Base-by-base conservation (phyloP, 2,797 vertebrate genomes). In the Crotalus adamanteus region DNA sequence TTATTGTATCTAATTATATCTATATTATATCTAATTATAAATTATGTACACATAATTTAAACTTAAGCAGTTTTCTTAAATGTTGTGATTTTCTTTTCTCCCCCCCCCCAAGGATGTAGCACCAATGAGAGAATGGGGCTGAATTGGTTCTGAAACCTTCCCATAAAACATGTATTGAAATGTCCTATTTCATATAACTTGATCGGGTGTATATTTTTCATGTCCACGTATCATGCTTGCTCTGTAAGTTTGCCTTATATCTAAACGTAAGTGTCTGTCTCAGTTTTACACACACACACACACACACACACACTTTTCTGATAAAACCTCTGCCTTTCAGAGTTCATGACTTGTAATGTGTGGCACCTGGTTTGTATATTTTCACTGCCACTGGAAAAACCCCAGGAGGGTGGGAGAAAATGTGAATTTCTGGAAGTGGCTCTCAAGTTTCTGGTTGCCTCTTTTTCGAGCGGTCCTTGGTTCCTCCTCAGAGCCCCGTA, bases 401-500 rank as follows among this genome's bases (percentile, higher is more conserved):
- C 94, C 96, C 96, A 97, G 97, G 94, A 97, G 96, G 90, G 95
- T 97, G 73, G 20, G 37, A 83, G 73, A 47, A 47, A 25, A 20
- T 25, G 20, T 89, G 87, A 59, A 91, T 95, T 92, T 96, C 95
- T 92, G 57, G 37, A 42, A 95, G 93, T 18, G 92, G 91, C 89
- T 53, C 31, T 57, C 1, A 65, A 88, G 83, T 94, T 59, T 20
- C n/a, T n/a, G 6, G 12, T 47, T 4, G 26, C 87, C 14, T n/a
- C 89, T 87, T 91, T 89, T 93, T 94, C 53, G n/a, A 92, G 87
- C 73, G 11, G 37, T 93, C 91, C 93, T 95, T 92, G 92, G 95
- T 20, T 0, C 85, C 65, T n/a, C 87, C 53, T 90, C 42, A 92
- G 91, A 93, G 83, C 88, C 53, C 92, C 92, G 92, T 92, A 94